Conservation (phyloP, 2,113 vertebrate genomes). For the Chloroceryle aenea region DNA sequence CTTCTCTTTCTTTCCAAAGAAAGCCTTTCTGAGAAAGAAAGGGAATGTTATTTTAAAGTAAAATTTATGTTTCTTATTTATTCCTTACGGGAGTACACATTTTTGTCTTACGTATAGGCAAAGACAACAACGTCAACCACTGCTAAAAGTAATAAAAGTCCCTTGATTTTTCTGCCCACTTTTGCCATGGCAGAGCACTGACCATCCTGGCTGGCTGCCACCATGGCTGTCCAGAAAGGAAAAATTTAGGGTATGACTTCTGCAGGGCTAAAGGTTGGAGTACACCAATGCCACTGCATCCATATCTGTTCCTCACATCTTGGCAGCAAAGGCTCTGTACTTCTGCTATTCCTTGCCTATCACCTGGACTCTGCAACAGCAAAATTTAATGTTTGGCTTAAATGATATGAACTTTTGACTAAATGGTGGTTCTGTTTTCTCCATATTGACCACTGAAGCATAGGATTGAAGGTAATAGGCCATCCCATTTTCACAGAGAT, state of each 20-base stretch:
- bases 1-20: background rate
- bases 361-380: background rate
- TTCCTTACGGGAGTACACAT: background rate
- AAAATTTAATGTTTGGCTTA: background rate
- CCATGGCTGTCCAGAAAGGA: background rate
- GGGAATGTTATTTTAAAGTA: background rate
- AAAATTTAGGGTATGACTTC: background rate
- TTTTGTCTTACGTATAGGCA: background rate
- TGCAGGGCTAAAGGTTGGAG: background rate
- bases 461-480: background rate
- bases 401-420: background rate
- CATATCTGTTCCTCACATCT: background rate
- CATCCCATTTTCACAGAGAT: background rate
- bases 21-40: background rate
- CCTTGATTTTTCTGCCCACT: background rate
- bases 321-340: background rate
- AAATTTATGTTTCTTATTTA: background rate
- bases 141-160: background rate
- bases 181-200: background rate
- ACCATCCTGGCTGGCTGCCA: background rate
- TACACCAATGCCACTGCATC: background rate
- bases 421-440: background rate
- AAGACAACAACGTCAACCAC: background rate
- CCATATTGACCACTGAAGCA: background rate
- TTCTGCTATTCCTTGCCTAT: background rate